phyloP scores from a whole-genome alignment of 2,113 vertebrate species.

The Tupaia tana region DNA sequence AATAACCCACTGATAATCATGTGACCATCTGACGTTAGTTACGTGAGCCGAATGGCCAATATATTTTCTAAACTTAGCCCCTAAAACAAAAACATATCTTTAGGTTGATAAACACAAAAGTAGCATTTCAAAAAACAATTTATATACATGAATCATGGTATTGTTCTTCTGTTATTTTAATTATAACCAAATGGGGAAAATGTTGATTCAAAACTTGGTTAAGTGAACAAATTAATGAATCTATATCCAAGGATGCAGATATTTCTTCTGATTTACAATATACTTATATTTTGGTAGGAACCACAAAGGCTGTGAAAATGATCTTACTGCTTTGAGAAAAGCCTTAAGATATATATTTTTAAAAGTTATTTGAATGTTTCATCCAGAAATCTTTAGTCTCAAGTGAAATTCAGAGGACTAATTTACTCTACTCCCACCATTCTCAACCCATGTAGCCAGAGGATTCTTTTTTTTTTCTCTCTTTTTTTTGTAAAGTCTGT shows the following conservation, averaged over 20 bases:
- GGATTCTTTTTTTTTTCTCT: background rate
- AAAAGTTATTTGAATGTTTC: background rate
- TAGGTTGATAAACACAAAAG: constrained; percentile 37
- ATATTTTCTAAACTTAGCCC: constrained; percentile 98
- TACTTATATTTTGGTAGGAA: background rate
- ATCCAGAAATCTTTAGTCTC: background rate
- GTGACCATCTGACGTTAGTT: constrained; percentile 97
- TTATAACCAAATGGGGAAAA: constrained; percentile 43
- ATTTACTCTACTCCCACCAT: background rate
- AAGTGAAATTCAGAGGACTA: background rate
- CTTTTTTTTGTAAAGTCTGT: no score
- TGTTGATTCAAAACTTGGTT: background rate
- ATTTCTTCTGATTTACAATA: constrained; percentile 8
- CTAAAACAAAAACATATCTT: constrained; percentile 86
- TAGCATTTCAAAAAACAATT: background rate
- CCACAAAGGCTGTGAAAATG: background rate
- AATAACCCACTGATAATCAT: constrained; percentile 99
- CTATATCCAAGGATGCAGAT: background rate
- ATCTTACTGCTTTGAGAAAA: constrained; percentile 20
- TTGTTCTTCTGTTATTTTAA: background rate
- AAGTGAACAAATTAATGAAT: constrained; percentile 26
- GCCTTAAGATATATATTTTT: background rate
- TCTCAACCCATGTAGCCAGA: background rate
- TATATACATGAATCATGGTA: background rate
- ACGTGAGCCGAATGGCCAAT: constrained; percentile 98